A percentile compares a stretch with the other conserved stretches of the same genome.
These are phyloP conservation scores for Acinonyx jubatus DNA, from an alignment of 2,113 vertebrate species.

Conservation along the genomic window DNA sequence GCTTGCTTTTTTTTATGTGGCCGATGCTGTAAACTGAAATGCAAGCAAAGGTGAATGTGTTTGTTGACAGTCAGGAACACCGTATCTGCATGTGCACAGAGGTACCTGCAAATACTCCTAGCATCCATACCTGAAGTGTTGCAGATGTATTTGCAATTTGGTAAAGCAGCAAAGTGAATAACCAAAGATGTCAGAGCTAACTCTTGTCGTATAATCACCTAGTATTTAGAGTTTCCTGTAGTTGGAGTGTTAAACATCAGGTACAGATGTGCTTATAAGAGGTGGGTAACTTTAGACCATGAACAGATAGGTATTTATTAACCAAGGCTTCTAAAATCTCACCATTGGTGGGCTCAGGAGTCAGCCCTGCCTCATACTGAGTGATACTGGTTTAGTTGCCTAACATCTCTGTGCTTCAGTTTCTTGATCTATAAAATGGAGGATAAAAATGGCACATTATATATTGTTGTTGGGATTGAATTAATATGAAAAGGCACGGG, in stretches of 20 bases:
- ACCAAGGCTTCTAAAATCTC: not conserved
- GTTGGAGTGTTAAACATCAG: not conserved
- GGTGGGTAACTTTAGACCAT: not conserved
- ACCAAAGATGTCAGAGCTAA: not conserved
- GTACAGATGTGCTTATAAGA: not conserved
- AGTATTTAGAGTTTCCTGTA: not conserved
- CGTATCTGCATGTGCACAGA: rapidly evolving
- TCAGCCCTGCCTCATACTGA: not conserved
- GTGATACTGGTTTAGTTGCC: not conserved
- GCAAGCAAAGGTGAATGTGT: not conserved
- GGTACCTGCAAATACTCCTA: not conserved
- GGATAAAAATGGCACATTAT: not conserved
- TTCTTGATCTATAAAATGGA: not conserved
- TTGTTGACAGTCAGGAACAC: not conserved
- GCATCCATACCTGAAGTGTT: not conserved
- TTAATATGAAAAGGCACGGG: not conserved
- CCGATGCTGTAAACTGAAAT: not conserved
- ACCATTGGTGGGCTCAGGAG: not conserved
- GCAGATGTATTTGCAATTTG: not conserved
- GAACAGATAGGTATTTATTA: not conserved
- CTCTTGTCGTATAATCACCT: not conserved
- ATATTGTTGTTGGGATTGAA: not conserved
- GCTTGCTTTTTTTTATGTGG: not conserved
- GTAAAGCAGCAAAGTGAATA: not conserved
- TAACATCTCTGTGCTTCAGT: not conserved